phyloP scores from a whole-genome alignment of 2,113 vertebrate genomes.

The Nesospiza acunhae region DNA sequence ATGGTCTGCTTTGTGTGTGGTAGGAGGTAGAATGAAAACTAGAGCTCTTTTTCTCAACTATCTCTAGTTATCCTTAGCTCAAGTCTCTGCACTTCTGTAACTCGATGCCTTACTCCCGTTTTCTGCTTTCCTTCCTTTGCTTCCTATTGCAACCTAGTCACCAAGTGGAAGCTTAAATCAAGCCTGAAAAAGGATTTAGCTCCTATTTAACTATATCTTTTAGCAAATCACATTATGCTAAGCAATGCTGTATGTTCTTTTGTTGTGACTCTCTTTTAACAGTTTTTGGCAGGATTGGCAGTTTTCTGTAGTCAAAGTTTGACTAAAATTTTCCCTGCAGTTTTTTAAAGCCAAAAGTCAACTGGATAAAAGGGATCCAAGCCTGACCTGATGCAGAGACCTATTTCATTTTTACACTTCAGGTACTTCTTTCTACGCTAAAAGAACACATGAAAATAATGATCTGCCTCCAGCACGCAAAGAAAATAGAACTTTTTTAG shows the following conservation, averaged over 20 bases:
- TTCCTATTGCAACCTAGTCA: neutral
- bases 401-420: slow-evolving; percentile 64
- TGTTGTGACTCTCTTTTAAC: slow-evolving; percentile 42
- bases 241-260: slow-evolving; percentile 50
- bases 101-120: neutral
- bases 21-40: neutral
- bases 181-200: neutral
- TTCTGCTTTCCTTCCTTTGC: neutral
- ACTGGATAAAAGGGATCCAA: slow-evolving; percentile 33
- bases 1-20: neutral
- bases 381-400: slow-evolving; percentile 55
- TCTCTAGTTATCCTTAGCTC: neutral
- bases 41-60: slow-evolving; percentile 21
- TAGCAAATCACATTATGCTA: slow-evolving; percentile 51
- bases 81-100: neutral
- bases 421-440: slow-evolving; percentile 64
- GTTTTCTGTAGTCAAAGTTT: slow-evolving; percentile 51
- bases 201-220: slow-evolving; percentile 45
- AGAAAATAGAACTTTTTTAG: slow-evolving; percentile 16
- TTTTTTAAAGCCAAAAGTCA: neutral
- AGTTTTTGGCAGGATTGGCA: slow-evolving; percentile 44
- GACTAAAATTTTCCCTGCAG: neutral
- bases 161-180: neutral
- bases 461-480: slow-evolving; percentile 45
- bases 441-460: slow-evolving; percentile 59